These are phyloP conservation scores for Bombus sylvicola DNA, from an alignment of 1,140 invertebrate species.

Conservation along the genomic window DNA sequence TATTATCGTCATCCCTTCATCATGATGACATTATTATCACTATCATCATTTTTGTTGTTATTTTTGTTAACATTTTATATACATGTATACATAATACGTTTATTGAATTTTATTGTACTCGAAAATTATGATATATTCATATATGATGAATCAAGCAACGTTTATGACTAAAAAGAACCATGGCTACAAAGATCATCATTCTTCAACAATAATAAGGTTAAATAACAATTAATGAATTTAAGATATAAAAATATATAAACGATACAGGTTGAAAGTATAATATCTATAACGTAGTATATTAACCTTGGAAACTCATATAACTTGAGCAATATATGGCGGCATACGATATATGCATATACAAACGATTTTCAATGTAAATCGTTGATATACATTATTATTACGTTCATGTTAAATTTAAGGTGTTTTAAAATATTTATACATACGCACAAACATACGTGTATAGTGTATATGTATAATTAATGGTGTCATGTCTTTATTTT, in stretches of 20 bases:
- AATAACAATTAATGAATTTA: slow-evolving; percentile 28
- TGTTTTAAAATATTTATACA: neutral
- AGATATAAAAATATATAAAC: slow-evolving; percentile 67
- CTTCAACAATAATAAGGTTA: slow-evolving; percentile 29
- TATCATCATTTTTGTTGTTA: neutral
- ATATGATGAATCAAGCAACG: slow-evolving; percentile 36
- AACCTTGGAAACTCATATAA: neutral
- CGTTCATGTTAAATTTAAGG: neutral
- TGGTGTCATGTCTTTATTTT: slow-evolving; percentile 3
- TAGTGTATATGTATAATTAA: slow-evolving; percentile 17
- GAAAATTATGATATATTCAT: slow-evolving; percentile 45
- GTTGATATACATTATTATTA: neutral
- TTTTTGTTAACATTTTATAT: neutral
- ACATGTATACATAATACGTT: slow-evolving; percentile 16
- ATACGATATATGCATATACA: neutral
- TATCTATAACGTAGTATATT: neutral
- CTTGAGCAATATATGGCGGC: neutral
- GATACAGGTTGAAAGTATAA: slow-evolving; percentile 79
- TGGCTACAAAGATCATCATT: slow-evolving; percentile 83
- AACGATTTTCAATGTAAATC: neutral
- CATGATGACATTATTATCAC: neutral
- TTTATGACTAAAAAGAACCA: slow-evolving; percentile 78
- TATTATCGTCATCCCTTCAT: neutral
- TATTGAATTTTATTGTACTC: slow-evolving; percentile 52
- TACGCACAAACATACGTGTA: neutral